Base-by-base conservation (phyloP, 2,888 invertebrate genomes). In the Syrista parreyssii region DNA sequence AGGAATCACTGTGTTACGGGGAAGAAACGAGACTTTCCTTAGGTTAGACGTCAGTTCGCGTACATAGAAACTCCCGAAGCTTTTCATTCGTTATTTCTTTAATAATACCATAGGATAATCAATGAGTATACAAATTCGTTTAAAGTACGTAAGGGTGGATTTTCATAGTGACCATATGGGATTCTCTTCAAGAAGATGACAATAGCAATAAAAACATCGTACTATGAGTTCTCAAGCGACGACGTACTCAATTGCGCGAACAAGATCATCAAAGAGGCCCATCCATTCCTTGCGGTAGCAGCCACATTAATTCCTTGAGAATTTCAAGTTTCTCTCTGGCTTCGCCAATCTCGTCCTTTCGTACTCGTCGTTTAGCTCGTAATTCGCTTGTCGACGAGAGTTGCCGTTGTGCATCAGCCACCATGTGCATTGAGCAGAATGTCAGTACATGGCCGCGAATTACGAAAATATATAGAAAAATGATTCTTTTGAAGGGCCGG, bases 231-330 rank as follows among this genome's bases (percentile, higher is more conserved):
- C 15, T 23, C 75, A 80, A 77, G 77, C 78, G 81, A 74, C 80
- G 86, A 86, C 87, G 85, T 76, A 80, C 82, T 82, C 83, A 81
- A 88, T 86, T 86, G 86, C 79, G 88, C 84, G 88, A 88, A 88
- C 88, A 88, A 86, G 87, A 88, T 88, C 87, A 86, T 88, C 88
- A 88, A 88, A 88, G 87, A 80, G 80, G 74, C 40, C 68, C 71
- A 68, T 79, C 74, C 78, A 23, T n/a, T 12, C 55, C 15, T 23
- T 80, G 81, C 76, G 74, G 74, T 73, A 75, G 73, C 74, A 77
- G 80, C 78, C 78, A 72, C 80, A 81, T 83, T 83, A 82, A 84
- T 81, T 81, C 82, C 79, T 76, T 15, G 71, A 71, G 71, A 84
- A 84, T 84, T 84, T 82, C 40, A 79, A 76, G 78, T 79, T 76